Base-by-base conservation (phyloP, 2,888 invertebrate genomes). In the Acheta domesticus region DNA sequence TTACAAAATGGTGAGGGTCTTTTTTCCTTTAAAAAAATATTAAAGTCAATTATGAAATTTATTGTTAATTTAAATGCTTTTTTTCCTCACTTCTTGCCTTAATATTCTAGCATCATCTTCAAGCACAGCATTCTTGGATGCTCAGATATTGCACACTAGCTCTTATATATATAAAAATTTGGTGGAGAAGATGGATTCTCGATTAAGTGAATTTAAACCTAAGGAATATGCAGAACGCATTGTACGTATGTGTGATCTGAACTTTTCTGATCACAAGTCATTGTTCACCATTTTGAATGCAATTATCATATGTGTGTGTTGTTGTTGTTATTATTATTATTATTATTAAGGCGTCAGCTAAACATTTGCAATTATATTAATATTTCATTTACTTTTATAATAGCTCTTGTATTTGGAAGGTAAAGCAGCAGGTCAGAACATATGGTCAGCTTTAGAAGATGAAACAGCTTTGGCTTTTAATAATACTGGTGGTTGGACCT, bases 201-300 rank as follows among this genome's bases (percentile, higher is more conserved):
- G 62, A 62, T 62, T 62, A 14, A 62, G 62, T n/a, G 62, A 62
- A 62, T 62, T 62, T 62, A 62, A 62, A 62, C 16, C 62, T 62
- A 62, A 14, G 14, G 62, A 62, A 62, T 62, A 19, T 62, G 62
- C 62, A 19, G 62, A 62, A 14, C 14, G n/a, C 12, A 3, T 62
- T 62, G 62, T 62, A n/a, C 4, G 62, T 62, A 62, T n/a, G 16
- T 19, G 14, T n/a, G 62, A 62, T 62, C 11, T 5, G 16, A 1
- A 12, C 4, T 19, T 62, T 62, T 11, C n/a, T n/a, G 62, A 14
- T 12, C 62, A 1, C 12, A 12, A n/a, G 14, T 19, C 3, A 0
- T 1, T 62, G 62, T 14, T 62, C 19, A 62, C 16, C 19, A 2
- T 62, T 62, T 62, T 62, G 62, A 19, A 19, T 62, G 62, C 36